Evolutionary conservation across 1,140 invertebrate species (phyloP), one percentile per base, ranked within the genome.

Genomic region (Dendrolimus kikuchii): DNA sequence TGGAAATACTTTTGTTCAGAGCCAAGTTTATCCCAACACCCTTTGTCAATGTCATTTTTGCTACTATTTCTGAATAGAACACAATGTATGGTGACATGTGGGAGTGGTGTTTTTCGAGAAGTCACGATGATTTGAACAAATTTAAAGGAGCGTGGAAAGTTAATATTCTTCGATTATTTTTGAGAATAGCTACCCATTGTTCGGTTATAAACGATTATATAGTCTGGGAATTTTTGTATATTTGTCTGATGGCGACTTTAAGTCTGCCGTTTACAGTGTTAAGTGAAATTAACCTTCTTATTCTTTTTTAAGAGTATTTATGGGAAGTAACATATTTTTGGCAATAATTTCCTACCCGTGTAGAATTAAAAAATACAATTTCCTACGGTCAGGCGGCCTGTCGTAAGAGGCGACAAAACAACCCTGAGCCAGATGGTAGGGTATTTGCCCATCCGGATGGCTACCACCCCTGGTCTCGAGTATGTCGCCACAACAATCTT

Each of bases 1-100:
- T 6, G 48, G 49, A 55, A 67, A 76, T 42, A n/a, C 56, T 65
- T 68, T 82, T 80, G 71, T 82, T 68, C 68, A 51, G 40, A 43
- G 44, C 53, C 50, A 59, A 74, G 67, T 74, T 76, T 74, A 75
- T 72, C 72, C 71, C 74, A 80, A 77, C 72, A 77, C 70, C 77
- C 74, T 82, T 80, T 82, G 79, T 82, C 73, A 82, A 66, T 77
- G 79, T 81, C 77, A 76, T 65, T 64, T 72, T 71, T 56, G 79
- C 76, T 82, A 81, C 79, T 68, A 59, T 81, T 82, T 79, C 68
- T 66, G 73, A 70, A 66, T 62, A 54, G 58, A 68, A 67, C 55
- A 84, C 72, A 77, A 81, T 82, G 62, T 51, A 76, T 74, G 72
- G 72, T 78, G 77, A 82, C 74, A 81, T 74, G 69, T 72, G 68